Percentiles rank a stretch among this genome's conserved stretches.
phyloP scores from a whole-genome alignment of 2,888 invertebrate species.

The Drosophila subsilvestris region DNA sequence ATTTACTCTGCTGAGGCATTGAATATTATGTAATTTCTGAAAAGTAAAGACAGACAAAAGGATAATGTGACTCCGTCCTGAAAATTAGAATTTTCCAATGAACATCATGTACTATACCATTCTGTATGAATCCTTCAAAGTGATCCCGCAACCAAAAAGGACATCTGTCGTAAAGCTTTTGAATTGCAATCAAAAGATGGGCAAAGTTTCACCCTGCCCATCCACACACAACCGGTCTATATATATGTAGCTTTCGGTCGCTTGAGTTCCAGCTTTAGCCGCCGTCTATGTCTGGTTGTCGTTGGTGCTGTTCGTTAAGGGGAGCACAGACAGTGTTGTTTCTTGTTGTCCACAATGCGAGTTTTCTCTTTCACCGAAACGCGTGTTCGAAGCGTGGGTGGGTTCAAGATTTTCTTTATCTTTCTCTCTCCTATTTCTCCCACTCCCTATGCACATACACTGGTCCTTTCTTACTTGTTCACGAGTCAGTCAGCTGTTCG shows the following conservation, averaged over 20 bases:
- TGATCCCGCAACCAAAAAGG: neutral
- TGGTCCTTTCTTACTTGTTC: conserved; percentile 40
- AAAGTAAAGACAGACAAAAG: too few relatives aligned
- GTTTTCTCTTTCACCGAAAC: neutral
- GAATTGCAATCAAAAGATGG: conserved; percentile 5
- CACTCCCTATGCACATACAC: rapidly evolving
- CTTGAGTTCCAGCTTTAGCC: conserved; percentile 37
- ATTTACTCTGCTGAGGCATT: conserved; percentile 6
- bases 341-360: neutral
- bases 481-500: conserved; percentile 82
- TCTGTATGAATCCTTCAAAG: neutral
- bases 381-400: conserved; percentile 45
- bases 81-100: neutral
- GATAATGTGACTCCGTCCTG: neutral
- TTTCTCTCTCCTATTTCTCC: neutral
- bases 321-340: conserved; percentile 2
- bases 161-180: neutral
- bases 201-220: neutral
- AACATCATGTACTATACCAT: neutral
- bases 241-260: conserved; percentile 53
- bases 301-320: conserved; percentile 52
- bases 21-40: conserved; percentile 53
- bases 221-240: conserved; percentile 40
- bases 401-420: neutral
- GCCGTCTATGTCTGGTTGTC: conserved; percentile 20